A percentile compares a stretch with the other conserved stretches of the same genome.
Conservation (phyloP, 2,888 invertebrate genomes). For the Euspilapteryx auroguttella region DNA sequence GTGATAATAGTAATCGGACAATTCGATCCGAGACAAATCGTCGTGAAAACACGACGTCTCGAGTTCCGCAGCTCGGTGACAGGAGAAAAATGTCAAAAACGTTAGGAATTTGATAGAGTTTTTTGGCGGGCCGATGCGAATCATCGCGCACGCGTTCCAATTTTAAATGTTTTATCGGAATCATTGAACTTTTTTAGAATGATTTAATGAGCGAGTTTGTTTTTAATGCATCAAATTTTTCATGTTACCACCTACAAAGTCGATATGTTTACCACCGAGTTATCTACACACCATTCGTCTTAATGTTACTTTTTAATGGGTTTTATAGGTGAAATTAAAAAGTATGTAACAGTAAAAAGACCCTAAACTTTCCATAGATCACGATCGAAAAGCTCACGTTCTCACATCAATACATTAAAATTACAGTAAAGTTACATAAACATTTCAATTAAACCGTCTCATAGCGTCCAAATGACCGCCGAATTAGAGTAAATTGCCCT, state of each 20-base stretch:
- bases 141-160: constrained; percentile 48
- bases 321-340: no score
- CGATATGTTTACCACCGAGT: no score
- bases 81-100: constrained; percentile 31
- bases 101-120: constrained; percentile 35
- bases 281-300: no score
- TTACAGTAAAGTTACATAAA: constrained; percentile 16
- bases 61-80: constrained; percentile 19
- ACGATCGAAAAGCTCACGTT: neutral
- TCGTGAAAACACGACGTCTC: constrained; percentile 29
- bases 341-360: no score
- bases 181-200: no score
- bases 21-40: constrained; percentile 32
- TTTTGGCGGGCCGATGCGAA: constrained; percentile 43
- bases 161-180: no score
- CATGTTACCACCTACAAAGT: no score
- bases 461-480: constrained; percentile 34
- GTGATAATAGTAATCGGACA: constrained; percentile 34
- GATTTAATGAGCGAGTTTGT: no score
- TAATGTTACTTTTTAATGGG: no score
- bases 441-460: constrained; percentile 53
- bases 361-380: no score
- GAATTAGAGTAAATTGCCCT: constrained; percentile 53
- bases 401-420: neutral
- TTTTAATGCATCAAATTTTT: no score